These are phyloP conservation scores for Dendrocincla tyrannina DNA, from an alignment of 2,797 vertebrate species.

Conservation along the genomic window DNA sequence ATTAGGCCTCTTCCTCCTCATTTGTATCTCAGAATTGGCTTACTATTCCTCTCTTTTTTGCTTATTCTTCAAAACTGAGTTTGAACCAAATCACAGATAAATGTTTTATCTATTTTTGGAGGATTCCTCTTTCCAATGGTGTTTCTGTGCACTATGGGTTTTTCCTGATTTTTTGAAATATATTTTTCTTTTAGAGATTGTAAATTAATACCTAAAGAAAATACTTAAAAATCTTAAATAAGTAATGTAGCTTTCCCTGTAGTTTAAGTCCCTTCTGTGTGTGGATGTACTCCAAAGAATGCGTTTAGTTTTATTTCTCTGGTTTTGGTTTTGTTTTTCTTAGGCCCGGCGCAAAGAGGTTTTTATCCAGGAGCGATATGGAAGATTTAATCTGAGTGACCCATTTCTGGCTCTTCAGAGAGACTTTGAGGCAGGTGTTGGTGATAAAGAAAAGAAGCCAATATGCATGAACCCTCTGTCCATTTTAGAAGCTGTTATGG, in stretches of 20 bases:
- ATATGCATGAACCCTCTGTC: slow-evolving; percentile 91
- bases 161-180: neutral
- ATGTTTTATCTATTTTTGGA: neutral
- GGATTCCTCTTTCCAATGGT: neutral
- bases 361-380: slow-evolving; percentile 95
- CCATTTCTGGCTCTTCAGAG: slow-evolving; percentile 96
- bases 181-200: neutral
- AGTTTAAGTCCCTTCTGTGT: neutral
- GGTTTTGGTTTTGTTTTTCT: neutral
- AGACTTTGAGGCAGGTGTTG: slow-evolving; percentile 88
- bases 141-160: neutral
- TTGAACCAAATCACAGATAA: neutral
- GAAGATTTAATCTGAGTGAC: slow-evolving; percentile 93
- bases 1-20: neutral
- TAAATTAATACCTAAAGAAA: neutral
- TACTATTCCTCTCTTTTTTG: neutral
- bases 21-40: neutral
- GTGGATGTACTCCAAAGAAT: neutral
- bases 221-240: neutral
- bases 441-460: slow-evolving; percentile 83
- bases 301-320: neutral
- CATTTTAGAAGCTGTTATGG: slow-evolving; percentile 96
- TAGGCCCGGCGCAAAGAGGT: slow-evolving; percentile 95
- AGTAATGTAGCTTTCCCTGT: neutral
- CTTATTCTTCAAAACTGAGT: neutral